Conservation (phyloP, 1,140 invertebrate genomes). For the Sarcophaga peregrina region DNA sequence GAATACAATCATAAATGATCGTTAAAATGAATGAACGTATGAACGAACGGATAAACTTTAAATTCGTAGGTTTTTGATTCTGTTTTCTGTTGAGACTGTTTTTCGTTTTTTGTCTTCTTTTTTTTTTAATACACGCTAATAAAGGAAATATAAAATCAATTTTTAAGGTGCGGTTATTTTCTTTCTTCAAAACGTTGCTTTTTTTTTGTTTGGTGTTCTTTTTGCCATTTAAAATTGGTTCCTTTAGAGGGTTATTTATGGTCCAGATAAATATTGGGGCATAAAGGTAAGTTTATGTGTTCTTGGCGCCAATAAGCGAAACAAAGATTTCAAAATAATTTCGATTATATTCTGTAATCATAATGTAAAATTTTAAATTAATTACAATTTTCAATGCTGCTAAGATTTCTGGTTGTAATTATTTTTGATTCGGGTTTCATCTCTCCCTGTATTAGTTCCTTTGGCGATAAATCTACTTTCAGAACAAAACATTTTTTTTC, state of each 20-base stretch:
- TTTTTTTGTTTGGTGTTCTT: conserved; percentile 1
- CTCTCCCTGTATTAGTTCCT: too few species aligned
- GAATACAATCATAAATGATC: conserved; percentile 5
- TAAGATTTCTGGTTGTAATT: too few species aligned
- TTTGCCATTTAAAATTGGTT: too few species aligned
- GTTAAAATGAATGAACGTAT: background rate
- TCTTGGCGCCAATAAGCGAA: conserved; percentile 27
- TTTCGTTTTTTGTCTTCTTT: too few species aligned
- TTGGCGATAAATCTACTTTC: too few species aligned
- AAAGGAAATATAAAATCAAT: conserved; percentile 26
- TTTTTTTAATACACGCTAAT: background rate
- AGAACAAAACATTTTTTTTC: too few species aligned
- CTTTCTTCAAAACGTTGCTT: background rate
- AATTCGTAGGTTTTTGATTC: too few species aligned
- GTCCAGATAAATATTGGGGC: conserved; percentile 28
- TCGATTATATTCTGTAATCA: too few species aligned
- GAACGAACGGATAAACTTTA: conserved; percentile 3
- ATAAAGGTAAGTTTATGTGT: conserved; percentile 20
- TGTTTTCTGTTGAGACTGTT: background rate
- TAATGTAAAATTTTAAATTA: too few species aligned
- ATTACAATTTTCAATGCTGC: too few species aligned
- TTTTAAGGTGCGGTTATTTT: conserved; percentile 27
- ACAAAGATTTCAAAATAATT: background rate
- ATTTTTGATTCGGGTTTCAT: too few species aligned
- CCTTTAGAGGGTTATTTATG: conserved; percentile 13